Evolutionary conservation across 2,888 invertebrate species (phyloP).

Genomic region (Drosophila yooni): DNA sequence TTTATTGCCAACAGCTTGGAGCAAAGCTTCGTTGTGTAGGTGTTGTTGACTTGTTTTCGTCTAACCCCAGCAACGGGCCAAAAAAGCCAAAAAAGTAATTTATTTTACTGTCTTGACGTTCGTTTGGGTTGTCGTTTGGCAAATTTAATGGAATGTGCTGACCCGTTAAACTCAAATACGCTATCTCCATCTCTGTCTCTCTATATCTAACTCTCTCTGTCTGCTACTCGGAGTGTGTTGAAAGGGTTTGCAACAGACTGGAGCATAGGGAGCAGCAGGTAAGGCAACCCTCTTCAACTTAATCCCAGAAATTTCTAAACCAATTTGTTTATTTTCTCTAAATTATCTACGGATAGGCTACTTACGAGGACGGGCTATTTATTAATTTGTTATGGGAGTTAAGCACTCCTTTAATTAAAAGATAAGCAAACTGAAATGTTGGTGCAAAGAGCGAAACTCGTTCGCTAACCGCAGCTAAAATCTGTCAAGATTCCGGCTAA

Average conservation of each 20-base stretch:
- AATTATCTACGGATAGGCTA: slow-evolving; percentile 5
- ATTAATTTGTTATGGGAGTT: neutral
- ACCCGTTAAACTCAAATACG: slow-evolving; percentile 60
- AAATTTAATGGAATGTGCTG: slow-evolving; percentile 70
- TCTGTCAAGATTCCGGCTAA: neutral
- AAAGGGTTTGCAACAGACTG: slow-evolving; percentile 34
- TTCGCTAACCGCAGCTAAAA: neutral
- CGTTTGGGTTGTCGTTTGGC: slow-evolving; percentile 35
- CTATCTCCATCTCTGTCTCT: neutral
- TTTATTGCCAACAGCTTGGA: slow-evolving; percentile 12
- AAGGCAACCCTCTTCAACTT: slow-evolving; percentile 51
- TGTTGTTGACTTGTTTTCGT: slow-evolving; percentile 65
- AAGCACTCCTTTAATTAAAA: neutral
- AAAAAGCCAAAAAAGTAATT: slow-evolving; percentile 65
- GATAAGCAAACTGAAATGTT: neutral
- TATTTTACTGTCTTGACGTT: slow-evolving; percentile 62
- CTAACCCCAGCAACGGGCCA: slow-evolving; percentile 48
- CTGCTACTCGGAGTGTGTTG: neutral
- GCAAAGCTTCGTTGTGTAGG: slow-evolving; percentile 22
- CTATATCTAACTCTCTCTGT: neutral
- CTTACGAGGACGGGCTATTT: neutral
- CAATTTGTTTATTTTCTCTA: slow-evolving; percentile 24
- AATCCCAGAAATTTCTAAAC: slow-evolving; percentile 55
- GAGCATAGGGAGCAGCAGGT: slow-evolving; percentile 19
- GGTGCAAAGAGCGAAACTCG: too few species aligned